phyloP scores from a whole-genome alignment of 35 echinoderm and acorn worm genomes.

The Diadema setosum region DNA sequence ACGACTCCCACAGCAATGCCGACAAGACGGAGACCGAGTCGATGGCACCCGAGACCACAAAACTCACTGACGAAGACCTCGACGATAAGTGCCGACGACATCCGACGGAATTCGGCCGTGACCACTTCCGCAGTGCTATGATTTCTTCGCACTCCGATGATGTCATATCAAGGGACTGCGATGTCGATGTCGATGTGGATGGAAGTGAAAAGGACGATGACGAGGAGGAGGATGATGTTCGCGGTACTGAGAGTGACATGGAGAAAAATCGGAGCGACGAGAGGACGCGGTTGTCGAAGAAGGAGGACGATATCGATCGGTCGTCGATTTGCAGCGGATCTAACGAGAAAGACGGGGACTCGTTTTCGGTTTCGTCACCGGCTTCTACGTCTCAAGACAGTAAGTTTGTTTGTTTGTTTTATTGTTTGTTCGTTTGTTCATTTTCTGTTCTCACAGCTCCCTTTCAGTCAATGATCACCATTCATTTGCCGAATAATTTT shows the following conservation, averaged over 20 bases:
- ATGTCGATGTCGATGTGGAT: not conserved
- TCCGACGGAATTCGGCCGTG: not conserved
- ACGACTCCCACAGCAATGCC: conserved; percentile 11
- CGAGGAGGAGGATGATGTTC: conserved; percentile 20
- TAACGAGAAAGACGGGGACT: not conserved
- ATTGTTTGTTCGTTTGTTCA: not conserved
- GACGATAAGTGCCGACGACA: not conserved
- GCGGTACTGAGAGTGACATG: not conserved
- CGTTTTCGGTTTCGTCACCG: not conserved
- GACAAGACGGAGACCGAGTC: conserved; percentile 18
- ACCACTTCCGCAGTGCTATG: conserved; percentile 7
- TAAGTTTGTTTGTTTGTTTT: not conserved
- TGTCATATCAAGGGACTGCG: not conserved
- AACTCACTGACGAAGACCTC: conserved; percentile 23
- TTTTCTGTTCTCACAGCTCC: not conserved
- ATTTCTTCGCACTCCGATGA: not conserved
- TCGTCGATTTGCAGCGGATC: not conserved
- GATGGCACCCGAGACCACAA: conserved; percentile 17
- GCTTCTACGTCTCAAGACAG: not conserved
- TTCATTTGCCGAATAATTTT: too few relatives aligned
- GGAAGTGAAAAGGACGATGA: conserved; percentile 29
- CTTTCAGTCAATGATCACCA: too few relatives aligned
- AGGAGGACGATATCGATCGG: not conserved
- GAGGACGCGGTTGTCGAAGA: not conserved
- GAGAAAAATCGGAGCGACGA: not conserved